These are phyloP conservation scores for Phylloscopus whistleri DNA, from an alignment of 2,113 vertebrate species.

Conservation along the genomic window DNA sequence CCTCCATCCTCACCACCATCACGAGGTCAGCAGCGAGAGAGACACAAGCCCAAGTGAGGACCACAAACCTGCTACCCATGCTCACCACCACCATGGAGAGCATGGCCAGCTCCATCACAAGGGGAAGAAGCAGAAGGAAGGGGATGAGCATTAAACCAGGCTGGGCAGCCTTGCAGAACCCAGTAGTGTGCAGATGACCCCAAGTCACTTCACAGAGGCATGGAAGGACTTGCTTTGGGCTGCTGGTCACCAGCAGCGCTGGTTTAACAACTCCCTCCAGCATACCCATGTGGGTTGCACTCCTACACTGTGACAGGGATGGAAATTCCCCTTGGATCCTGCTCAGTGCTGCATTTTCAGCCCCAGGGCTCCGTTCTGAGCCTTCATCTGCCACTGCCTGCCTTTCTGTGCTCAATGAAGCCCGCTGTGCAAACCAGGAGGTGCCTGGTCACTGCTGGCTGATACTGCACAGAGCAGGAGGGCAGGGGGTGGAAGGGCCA, in stretches of 20 bases:
- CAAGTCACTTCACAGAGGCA: background rate
- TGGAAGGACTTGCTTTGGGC: background rate
- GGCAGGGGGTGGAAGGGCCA: background rate
- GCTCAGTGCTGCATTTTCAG: background rate
- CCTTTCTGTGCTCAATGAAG: constrained; percentile 69
- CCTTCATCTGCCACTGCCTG: background rate
- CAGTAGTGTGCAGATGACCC: background rate
- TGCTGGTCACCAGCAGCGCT: background rate
- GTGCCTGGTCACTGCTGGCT: constrained; percentile 33
- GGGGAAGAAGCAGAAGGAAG: background rate
- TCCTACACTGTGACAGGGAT: background rate
- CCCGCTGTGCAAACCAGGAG: constrained; percentile 59
- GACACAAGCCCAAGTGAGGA: background rate
- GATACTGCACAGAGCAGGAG: constrained; percentile 47
- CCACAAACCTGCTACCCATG: background rate
- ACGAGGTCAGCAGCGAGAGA: background rate
- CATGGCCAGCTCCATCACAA: background rate
- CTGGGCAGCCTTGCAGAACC: background rate
- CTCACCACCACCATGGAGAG: background rate
- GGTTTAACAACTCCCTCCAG: background rate
- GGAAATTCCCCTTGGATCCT: background rate
- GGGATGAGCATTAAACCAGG: background rate
- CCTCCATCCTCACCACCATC: background rate
- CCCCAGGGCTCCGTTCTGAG: background rate
- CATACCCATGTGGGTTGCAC: background rate